Evolutionary conservation across 2,113 vertebrate species (phyloP).

Genomic region (Epinephelus moara): DNA sequence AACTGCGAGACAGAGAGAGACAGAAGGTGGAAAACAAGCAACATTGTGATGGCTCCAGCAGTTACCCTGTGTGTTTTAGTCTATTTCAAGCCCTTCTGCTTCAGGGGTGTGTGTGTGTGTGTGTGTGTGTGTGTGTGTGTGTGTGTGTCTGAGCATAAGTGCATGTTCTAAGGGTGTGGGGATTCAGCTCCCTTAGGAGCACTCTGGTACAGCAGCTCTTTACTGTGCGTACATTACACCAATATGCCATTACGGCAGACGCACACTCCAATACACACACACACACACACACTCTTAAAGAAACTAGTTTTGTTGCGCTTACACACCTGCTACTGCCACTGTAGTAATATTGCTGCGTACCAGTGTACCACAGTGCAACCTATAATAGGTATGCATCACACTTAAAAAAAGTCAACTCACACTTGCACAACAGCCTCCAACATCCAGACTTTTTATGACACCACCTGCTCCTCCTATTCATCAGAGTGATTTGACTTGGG

Average conservation of each 20-base stretch:
- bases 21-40: slow-evolving; percentile 58
- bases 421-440: background rate
- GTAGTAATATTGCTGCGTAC: slow-evolving; percentile 27
- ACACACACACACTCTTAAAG: slow-evolving; percentile 17
- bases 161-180: slow-evolving; percentile 37
- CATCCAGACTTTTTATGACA: slow-evolving; percentile 45
- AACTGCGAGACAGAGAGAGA: slow-evolving; percentile 34
- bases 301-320: slow-evolving; percentile 21
- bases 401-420: slow-evolving; percentile 6
- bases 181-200: slow-evolving; percentile 73
- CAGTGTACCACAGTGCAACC: slow-evolving; percentile 9
- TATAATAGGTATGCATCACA: slow-evolving; percentile 35
- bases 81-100: slow-evolving; percentile 54
- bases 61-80: slow-evolving; percentile 60
- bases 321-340: slow-evolving; percentile 23
- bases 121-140: background rate
- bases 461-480: slow-evolving; percentile 56
- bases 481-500: slow-evolving; percentile 45
- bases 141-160: slow-evolving; percentile 1
- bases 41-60: slow-evolving; percentile 49
- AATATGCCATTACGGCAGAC: slow-evolving; percentile 55
- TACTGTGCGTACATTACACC: slow-evolving; percentile 67
- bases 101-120: slow-evolving; percentile 28
- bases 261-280: slow-evolving; percentile 24
- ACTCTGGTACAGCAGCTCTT: slow-evolving; percentile 66